Base-by-base conservation (phyloP, 2,113 vertebrate genomes). In the Pardalotus punctatus region DNA sequence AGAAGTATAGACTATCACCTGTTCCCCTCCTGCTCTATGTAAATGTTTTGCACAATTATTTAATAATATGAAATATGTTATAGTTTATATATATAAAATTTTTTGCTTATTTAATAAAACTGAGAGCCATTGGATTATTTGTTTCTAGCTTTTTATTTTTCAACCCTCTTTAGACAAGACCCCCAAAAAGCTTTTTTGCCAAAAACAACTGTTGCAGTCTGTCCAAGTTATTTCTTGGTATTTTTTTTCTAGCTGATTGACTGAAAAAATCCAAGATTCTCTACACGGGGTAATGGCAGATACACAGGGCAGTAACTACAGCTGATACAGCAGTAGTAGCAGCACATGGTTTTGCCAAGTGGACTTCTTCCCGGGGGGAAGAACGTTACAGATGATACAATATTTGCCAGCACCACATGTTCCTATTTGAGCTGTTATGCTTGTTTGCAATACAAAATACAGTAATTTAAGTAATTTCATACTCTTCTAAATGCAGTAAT, bases 31-130 rank as follows among this genome's bases (percentile, higher is more conserved):
- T 70, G 31, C 81, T 80, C 53, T 57, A 61, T 83, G 51, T 94
- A 84, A 92, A 81, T 71, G 73, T 87, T 94, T 96, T 93, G 92
- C 94, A 94, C 78, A 94, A 74, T 71, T 93, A 94, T 95, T 96
- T 94, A 94, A 86, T 84, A 94, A 84, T 61, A 87, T 50, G 17
- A 84, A 93, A 94, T 25, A 54, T 74, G 62, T 81, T 94, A 92
- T 25, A 88, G 73, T 91, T 94, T 96, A 77, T 88, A 92, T 92
- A 78, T 72, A 53, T 47, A 33, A 16, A 54, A 67, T 65, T 10
- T 20, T 13, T 50, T 94, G 89, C 67, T 95, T 96, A 91, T 92
- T 93, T 90, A 94, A 93, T 93, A 96, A 88, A 91, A 92, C 40
- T 64, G 69, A 88, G 48, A 94, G 57, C 87, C 91, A 92, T 35